phyloP scores from a whole-genome alignment of 2,888 invertebrate genomes.

The Melikaiella ostensackeni region DNA sequence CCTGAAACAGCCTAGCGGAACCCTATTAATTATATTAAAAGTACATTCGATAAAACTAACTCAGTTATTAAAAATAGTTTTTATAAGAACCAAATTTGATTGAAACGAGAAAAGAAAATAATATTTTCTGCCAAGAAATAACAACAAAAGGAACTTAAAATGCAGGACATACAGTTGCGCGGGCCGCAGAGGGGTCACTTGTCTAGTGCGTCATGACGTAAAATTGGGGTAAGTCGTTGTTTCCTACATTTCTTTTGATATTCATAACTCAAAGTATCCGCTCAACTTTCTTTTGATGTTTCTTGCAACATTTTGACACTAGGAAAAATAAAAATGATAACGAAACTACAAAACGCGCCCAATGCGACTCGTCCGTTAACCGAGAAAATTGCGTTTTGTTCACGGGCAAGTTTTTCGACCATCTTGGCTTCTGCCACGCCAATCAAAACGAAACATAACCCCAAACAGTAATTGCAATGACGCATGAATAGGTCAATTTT shows the following conservation, averaged over 20 bases:
- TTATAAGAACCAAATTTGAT: no score
- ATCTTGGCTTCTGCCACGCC: slow-evolving; percentile 75
- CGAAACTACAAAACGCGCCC: slow-evolving; percentile 9
- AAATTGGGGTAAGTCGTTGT: slow-evolving; percentile 52
- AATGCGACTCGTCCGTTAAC: slow-evolving; percentile 61
- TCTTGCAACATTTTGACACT: background rate
- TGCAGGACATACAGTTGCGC: slow-evolving; percentile 53
- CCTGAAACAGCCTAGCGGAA: no score
- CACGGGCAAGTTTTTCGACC: slow-evolving; percentile 66
- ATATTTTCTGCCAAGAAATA: background rate
- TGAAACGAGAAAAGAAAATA: no score
- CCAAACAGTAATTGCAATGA: slow-evolving; percentile 43
- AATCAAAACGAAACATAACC: slow-evolving; percentile 70
- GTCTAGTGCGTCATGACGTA: slow-evolving; percentile 57
- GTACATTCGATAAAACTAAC: no score
- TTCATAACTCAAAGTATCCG: background rate
- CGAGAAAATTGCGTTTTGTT: slow-evolving; percentile 71
- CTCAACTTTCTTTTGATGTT: background rate
- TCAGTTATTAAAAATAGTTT: no score
- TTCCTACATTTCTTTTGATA: slow-evolving; percentile 34
- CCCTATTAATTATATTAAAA: no score
- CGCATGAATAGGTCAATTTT: no score
- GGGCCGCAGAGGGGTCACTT: slow-evolving; percentile 54
- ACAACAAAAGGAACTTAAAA: slow-evolving; percentile 41
- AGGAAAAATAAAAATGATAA: slow-evolving; percentile 25